Percentiles rank a stretch among this genome's conserved stretches.
Conservation (phyloP, 2,888 invertebrate genomes). For the Chrysolina americana region DNA sequence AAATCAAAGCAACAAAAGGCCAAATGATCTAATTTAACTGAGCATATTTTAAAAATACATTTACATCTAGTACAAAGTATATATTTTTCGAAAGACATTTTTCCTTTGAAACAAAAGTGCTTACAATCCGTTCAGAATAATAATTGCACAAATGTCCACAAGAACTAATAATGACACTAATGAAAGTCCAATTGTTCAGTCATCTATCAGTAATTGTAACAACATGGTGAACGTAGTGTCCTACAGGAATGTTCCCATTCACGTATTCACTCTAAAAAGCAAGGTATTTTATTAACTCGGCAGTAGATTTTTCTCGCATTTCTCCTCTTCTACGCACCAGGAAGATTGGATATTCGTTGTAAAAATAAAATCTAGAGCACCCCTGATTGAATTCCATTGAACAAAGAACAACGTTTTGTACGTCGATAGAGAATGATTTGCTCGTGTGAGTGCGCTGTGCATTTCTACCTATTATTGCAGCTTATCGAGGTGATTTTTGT, state of each 20-base stretch:
- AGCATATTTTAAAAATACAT: slow-evolving; percentile 58
- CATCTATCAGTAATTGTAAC: slow-evolving; percentile 52
- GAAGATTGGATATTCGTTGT: slow-evolving; percentile 64
- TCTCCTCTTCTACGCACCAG: slow-evolving; percentile 51
- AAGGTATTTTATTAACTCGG: slow-evolving; percentile 52
- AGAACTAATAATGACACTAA: slow-evolving; percentile 53
- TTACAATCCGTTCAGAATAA: slow-evolving; percentile 57
- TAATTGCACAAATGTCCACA: slow-evolving; percentile 59
- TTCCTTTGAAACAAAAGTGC: slow-evolving; percentile 53
- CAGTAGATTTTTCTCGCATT: slow-evolving; percentile 58
- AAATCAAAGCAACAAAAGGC: background rate
- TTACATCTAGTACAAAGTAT: slow-evolving; percentile 60
- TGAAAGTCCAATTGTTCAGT: slow-evolving; percentile 41
- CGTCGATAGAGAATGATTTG: slow-evolving; percentile 40
- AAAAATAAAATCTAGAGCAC: slow-evolving; percentile 67
- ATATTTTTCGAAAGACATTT: slow-evolving; percentile 57
- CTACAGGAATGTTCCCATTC: slow-evolving; percentile 41
- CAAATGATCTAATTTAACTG: slow-evolving; percentile 58
- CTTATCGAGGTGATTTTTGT: slow-evolving; percentile 54
- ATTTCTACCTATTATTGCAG: slow-evolving; percentile 63
- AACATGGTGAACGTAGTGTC: slow-evolving; percentile 53
- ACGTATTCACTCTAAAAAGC: slow-evolving; percentile 50
- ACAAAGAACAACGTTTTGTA: slow-evolving; percentile 31
- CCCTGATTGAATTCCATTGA: slow-evolving; percentile 46
- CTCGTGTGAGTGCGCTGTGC: slow-evolving; percentile 60